Base-by-base conservation (phyloP, 1,140 invertebrate genomes). In the Drosophila auraria region DNA sequence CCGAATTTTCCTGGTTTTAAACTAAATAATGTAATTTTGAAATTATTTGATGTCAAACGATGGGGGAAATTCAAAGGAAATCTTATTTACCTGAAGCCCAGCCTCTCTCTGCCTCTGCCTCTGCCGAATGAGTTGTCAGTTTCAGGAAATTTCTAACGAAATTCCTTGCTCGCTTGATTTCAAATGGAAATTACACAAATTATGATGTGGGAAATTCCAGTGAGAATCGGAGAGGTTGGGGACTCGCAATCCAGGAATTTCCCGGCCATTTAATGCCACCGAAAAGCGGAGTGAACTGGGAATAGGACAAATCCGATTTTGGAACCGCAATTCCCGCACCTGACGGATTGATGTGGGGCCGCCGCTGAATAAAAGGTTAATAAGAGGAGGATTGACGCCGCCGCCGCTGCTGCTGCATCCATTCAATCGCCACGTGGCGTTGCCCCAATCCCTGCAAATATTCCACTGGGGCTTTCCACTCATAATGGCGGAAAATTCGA, bases 401-500 rank as follows among this genome's bases (percentile, higher is more conserved):
- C 45, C 61, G 20, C 20, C 25, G 33, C 56, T 7, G 40, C 51
- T 23, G 30, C 20, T 62, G 49, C 62, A 69, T 44, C 27, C 66
- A 53, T 53, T 70, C 61, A 53, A 45, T 57, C 27, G 36, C 23
- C 53, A 38, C 12, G 7, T 20, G n/a, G n/a, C 14, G 33, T 33
- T 33, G 58, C n/a, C 42, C 27, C 27, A 36, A 44, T 49, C 61
- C 30, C 50, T 9, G 63, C n/a, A 40, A 66, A 64, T 64, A 69
- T 20, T 59, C 69, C 68, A n/a, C 30, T 58, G 49, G 53, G 66
- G 36, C 36, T 25, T 57, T 40, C 36, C 51, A 53, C 51, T 78
- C 56, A 78, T 77, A 61, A 77, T 61, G 69, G 72, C 45, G 56
- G 36, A 62, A 78, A 78, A 70, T 78, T 78, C 75, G 56, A 78